phyloP scores from a whole-genome alignment of 2,113 vertebrate species.

The Corvus moneduloides region DNA sequence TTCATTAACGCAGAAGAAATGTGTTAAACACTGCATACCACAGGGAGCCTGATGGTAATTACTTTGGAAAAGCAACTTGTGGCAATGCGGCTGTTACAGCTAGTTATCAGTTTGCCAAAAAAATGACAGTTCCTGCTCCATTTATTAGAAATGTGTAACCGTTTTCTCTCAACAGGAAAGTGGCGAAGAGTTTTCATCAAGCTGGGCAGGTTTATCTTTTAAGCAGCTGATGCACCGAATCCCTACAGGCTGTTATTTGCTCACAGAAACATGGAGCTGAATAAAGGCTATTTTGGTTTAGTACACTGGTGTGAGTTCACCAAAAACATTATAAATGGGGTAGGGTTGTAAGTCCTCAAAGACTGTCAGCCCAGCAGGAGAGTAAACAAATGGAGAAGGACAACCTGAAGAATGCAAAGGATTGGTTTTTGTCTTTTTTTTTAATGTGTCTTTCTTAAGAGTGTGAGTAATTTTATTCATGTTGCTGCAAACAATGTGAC shows the following conservation, averaged over 20 bases:
- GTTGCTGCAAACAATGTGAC: background rate
- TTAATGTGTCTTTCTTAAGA: background rate
- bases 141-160: slow-evolving; percentile 44
- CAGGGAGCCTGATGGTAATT: slow-evolving; percentile 61
- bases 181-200: slow-evolving; percentile 43
- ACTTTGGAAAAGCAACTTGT: slow-evolving; percentile 66
- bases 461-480: background rate
- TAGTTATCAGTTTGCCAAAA: slow-evolving; percentile 62
- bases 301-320: background rate
- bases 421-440: background rate
- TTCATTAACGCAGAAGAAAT: slow-evolving; percentile 77
- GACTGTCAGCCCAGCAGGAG: background rate
- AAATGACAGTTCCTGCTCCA: slow-evolving; percentile 50
- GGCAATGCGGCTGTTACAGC: slow-evolving; percentile 49
- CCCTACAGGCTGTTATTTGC: slow-evolving; percentile 25
- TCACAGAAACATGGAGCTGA: background rate
- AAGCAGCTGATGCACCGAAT: slow-evolving; percentile 38
- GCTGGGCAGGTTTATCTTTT: slow-evolving; percentile 60
- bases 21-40: slow-evolving; percentile 55
- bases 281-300: slow-evolving; percentile 16
- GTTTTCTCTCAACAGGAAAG: slow-evolving; percentile 43
- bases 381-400: background rate
- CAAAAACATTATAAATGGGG: background rate
- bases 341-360: background rate
- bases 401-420: background rate